Evolutionary conservation across 2,888 invertebrate species (phyloP), one percentile per base, ranked within the genome.

Genomic region (Dynastes tityus): DNA sequence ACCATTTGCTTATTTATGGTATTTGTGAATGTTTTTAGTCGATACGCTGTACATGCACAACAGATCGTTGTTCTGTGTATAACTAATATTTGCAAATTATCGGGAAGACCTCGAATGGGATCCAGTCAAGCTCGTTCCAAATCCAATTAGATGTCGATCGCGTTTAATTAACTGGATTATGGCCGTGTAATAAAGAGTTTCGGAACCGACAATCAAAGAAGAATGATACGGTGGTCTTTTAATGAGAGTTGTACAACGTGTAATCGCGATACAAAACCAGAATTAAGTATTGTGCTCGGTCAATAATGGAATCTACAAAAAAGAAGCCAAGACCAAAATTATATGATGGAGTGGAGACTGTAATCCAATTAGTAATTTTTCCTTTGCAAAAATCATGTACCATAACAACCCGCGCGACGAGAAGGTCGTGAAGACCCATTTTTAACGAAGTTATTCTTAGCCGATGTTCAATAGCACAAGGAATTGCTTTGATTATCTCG

Each of bases 61-160:
- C 6, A 9, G 68, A 37, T 16, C 16, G 65, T 51, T 45, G 45
- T 45, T 45, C 45, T 68, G 27, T 68, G 22, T 2, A 68, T 22
- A 49, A 13, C 53, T 61, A 55, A 73, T 73, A 73, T 73, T 61
- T 73, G 40, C 45, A 16, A 58, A 58, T 73, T 73, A 73, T 61
- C 61, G 73, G 37, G 27, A 61, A 53, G 53, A 53, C 45, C 58
- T 58, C 73, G 40, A 73, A 73, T 58, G 53, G n/a, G 37, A 61
- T 73, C 68, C 22, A 27, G 73, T 61, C 61, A n/a, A 58, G 61
- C 40, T 61, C 58, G 58, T 73, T 73, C 61, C 58, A 73, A 73
- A 73, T 73, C 73, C 73, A 73, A 73, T 73, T 73, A 73, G 73
- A 45, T 73, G 73, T 58, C 73, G 61, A 61, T 73, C 73, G 58